phyloP scores from a whole-genome alignment of 2,888 invertebrate genomes.

The Gerosis bhagava region DNA sequence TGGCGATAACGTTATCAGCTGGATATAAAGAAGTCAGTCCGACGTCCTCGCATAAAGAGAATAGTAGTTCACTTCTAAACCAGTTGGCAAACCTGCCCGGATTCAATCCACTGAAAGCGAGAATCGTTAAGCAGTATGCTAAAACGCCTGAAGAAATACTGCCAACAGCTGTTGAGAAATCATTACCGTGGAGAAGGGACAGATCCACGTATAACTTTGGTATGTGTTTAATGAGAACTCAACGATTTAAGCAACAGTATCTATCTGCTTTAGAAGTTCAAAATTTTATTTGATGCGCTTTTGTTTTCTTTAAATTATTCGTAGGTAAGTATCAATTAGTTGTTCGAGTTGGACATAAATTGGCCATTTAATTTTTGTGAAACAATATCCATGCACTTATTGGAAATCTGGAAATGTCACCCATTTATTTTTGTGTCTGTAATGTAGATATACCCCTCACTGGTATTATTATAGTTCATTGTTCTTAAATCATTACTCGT shows the following conservation, averaged over 20 bases:
- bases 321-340: not conserved
- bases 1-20: constrained; percentile 65
- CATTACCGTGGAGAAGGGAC: constrained; percentile 93
- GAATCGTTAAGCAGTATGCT: constrained; percentile 87
- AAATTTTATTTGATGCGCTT: constrained; percentile 37
- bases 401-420: not conserved
- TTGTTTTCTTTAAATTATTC: constrained; percentile 1
- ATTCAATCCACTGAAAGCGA: constrained; percentile 87
- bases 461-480: too few relatives aligned
- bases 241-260: constrained; percentile 46
- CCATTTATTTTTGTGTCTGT: constrained; percentile 13
- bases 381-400: constrained; percentile 6
- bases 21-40: constrained; percentile 80
- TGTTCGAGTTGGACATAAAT: constrained; percentile 1
- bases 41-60: constrained; percentile 83
- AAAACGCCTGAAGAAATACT: constrained; percentile 83
- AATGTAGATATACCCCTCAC: not conserved
- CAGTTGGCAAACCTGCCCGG: constrained; percentile 87
- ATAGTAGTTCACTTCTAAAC: constrained; percentile 87
- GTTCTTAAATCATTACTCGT: too few relatives aligned
- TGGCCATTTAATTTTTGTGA: constrained; percentile 6
- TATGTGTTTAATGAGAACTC: constrained; percentile 75
- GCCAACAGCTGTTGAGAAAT: constrained; percentile 90
- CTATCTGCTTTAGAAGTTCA: constrained; percentile 53
- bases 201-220: constrained; percentile 88